Evolutionary conservation across 2,113 vertebrate species (phyloP).

Genomic region (Eretmodus cyanostictus): DNA sequence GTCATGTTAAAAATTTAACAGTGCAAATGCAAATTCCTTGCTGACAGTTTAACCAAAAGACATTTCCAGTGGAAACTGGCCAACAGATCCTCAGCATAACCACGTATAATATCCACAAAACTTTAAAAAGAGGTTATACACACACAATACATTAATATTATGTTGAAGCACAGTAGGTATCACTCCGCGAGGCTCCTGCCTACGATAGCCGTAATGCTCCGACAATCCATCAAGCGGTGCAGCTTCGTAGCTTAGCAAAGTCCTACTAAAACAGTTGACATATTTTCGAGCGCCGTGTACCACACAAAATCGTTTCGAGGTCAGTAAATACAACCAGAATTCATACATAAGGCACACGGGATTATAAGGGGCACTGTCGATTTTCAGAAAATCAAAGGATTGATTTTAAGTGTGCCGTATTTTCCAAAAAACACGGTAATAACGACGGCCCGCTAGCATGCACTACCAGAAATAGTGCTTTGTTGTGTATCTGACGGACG

Average conservation of each 20-base stretch:
- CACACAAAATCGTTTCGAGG: fast-evolving
- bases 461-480: fast-evolving
- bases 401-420: background rate
- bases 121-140: background rate
- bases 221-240: background rate
- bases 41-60: background rate
- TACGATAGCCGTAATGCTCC: fast-evolving
- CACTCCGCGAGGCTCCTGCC: fast-evolving
- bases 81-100: fast-evolving
- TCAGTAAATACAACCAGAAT: background rate
- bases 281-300: fast-evolving
- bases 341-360: fast-evolving
- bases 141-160: background rate
- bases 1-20: too few relatives aligned
- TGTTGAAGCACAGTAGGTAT: fast-evolving
- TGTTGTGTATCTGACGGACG: fast-evolving
- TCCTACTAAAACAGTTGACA: fast-evolving
- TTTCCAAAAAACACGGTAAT: background rate
- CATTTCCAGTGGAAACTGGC: fast-evolving
- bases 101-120: background rate
- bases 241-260: fast-evolving
- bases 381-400: background rate
- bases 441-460: fast-evolving
- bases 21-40: background rate
- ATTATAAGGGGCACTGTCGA: background rate